These are phyloP conservation scores for Hydrotaea diabolus DNA, from an alignment of 2,888 invertebrate species.

Conservation along the genomic window DNA sequence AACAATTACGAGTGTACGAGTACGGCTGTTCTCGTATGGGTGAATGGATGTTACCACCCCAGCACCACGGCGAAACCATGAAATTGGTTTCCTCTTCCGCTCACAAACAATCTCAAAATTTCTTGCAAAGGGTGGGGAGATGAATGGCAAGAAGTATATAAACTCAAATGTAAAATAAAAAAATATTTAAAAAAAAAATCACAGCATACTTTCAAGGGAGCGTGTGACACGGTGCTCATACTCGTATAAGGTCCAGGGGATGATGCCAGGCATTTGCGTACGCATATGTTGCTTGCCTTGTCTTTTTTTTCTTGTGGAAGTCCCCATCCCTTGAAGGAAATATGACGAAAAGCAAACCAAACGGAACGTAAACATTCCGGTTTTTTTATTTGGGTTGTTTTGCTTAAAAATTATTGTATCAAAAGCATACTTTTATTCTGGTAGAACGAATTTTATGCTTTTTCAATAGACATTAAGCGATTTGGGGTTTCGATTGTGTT, in stretches of 20 bases:
- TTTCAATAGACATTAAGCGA: constrained; percentile 82
- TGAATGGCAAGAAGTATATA: constrained; percentile 50
- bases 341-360: constrained; percentile 42
- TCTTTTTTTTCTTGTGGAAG: too few species aligned
- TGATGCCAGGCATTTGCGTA: constrained; percentile 32
- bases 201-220: constrained; percentile 56
- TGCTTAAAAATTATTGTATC: constrained; percentile 77
- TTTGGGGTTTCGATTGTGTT: constrained; percentile 76
- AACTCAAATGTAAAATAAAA: constrained; percentile 64
- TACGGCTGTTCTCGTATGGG: background rate
- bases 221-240: background rate
- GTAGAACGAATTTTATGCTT: constrained; percentile 81
- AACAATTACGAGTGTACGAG: constrained; percentile 34
- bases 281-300: constrained; percentile 24
- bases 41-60: constrained; percentile 33
- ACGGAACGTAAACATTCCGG: constrained; percentile 42
- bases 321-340: background rate
- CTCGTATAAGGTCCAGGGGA: constrained; percentile 45
- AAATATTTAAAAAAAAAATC: constrained; percentile 44
- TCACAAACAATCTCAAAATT: background rate
- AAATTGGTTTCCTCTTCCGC: constrained; percentile 73
- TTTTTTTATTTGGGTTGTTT: constrained; percentile 10
- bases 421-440: constrained; percentile 81
- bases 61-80: constrained; percentile 72
- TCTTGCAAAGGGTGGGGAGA: constrained; percentile 25